phyloP scores from a whole-genome alignment of 2,113 vertebrate genomes.

The Lampris megalopsis region DNA sequence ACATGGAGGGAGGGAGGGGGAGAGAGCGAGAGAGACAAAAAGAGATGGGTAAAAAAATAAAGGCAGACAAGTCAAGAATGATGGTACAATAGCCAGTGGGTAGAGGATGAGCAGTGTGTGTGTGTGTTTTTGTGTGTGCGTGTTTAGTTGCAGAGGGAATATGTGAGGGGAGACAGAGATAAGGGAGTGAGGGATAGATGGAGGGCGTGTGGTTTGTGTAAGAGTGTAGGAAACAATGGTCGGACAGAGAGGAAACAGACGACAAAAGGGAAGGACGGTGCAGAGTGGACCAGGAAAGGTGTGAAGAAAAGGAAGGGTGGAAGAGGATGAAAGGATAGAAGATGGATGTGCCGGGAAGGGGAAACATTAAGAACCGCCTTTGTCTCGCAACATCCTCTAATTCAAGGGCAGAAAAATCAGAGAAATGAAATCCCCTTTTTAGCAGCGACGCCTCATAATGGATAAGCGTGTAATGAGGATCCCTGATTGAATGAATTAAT shows the following conservation, averaged over 20 bases:
- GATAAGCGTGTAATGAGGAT: slow-evolving; percentile 33
- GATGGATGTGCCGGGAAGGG: too few species aligned
- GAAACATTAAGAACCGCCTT: slow-evolving; percentile 19
- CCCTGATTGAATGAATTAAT: slow-evolving; percentile 32
- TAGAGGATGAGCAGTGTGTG: too few species aligned
- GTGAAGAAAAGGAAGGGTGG: background rate
- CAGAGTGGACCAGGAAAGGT: background rate
- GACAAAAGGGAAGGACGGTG: background rate
- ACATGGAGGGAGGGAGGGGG: background rate
- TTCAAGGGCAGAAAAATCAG: slow-evolving; percentile 19
- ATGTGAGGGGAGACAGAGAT: background rate
- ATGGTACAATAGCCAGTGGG: too few species aligned
- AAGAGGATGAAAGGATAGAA: background rate
- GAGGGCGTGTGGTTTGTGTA: background rate
- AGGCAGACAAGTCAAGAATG: background rate
- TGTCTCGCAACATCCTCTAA: slow-evolving; percentile 13
- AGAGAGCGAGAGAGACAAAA: background rate
- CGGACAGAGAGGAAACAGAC: background rate
- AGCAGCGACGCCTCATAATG: slow-evolving; percentile 12
- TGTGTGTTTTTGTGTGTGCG: too few species aligned
- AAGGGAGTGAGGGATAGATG: background rate
- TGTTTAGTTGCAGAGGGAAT: background rate
- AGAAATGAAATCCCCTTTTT: slow-evolving; percentile 42
- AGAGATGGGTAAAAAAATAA: background rate
- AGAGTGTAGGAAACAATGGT: background rate